Evolutionary conservation across 2,888 invertebrate genomes (phyloP).

Genomic region (Torymus texanus): DNA sequence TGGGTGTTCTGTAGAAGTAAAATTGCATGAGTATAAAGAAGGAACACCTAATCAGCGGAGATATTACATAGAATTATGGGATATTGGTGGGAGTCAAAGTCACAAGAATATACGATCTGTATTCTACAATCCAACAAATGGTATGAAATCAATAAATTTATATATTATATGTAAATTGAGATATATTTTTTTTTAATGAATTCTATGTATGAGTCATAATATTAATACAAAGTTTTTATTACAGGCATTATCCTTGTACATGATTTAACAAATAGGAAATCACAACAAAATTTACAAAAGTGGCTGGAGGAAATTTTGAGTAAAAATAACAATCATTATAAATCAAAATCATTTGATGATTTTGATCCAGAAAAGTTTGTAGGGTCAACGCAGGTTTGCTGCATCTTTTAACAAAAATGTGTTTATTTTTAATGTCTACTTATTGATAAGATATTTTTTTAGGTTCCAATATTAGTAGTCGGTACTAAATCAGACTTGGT

Average conservation of each 20-base stretch:
- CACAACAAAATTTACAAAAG: slow-evolving; percentile 93
- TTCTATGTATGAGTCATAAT: too few relatives aligned
- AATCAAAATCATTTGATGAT: slow-evolving; percentile 78
- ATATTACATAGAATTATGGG: slow-evolving; percentile 97
- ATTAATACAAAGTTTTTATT: slow-evolving; percentile 59
- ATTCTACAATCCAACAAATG: slow-evolving; percentile 95
- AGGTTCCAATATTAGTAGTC: slow-evolving; percentile 95
- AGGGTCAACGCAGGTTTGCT: slow-evolving; percentile 83
- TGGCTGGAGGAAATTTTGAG: slow-evolving; percentile 95
- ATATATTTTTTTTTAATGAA: too few relatives aligned
- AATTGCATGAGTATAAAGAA: slow-evolving; percentile 95
- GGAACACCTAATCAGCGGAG: slow-evolving; percentile 93
- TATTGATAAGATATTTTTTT: slow-evolving; percentile 64
- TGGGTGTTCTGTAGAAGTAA: slow-evolving; percentile 96
- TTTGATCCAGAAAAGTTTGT: slow-evolving; percentile 92
- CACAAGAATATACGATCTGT: slow-evolving; percentile 95
- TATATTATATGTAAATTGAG: too few relatives aligned
- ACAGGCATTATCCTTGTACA: slow-evolving; percentile 94
- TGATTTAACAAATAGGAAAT: slow-evolving; percentile 96
- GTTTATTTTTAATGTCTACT: neutral
- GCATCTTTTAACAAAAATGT: slow-evolving; percentile 28
- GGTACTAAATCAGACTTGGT: slow-evolving; percentile 94
- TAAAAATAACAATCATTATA: slow-evolving; percentile 78
- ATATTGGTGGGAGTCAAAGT: slow-evolving; percentile 95
- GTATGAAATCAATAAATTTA: slow-evolving; percentile 73